Evolutionary conservation across 2,113 vertebrate species (phyloP).

Genomic region (Microcebus tavaratra): DNA sequence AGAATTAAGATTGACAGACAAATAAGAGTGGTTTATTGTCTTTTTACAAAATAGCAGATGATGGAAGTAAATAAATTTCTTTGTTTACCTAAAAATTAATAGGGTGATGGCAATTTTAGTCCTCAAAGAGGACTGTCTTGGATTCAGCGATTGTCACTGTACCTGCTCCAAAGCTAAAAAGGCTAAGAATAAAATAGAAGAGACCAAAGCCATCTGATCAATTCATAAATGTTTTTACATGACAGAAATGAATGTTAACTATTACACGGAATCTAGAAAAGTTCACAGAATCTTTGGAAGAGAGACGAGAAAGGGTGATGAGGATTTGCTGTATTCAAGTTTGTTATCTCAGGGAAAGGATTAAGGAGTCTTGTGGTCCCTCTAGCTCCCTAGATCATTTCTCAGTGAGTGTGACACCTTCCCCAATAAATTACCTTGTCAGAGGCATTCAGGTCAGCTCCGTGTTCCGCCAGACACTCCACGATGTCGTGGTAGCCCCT

Average conservation of each 20-base stretch:
- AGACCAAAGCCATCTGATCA: not conserved
- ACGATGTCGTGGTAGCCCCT: conserved; percentile 97
- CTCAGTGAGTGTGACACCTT: not conserved
- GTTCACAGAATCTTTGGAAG: not conserved
- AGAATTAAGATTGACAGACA: not conserved
- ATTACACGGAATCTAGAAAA: not conserved
- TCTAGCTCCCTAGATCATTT: not conserved
- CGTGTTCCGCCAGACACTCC: conserved; percentile 92
- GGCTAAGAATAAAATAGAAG: not conserved
- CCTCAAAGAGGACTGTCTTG: not conserved
- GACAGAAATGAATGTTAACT: not conserved
- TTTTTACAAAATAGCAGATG: not conserved
- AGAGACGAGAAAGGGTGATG: not conserved
- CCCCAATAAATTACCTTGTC: conserved; percentile 90
- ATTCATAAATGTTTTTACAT: not conserved
- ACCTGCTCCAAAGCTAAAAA: not conserved
- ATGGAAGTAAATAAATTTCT: conserved; percentile 34
- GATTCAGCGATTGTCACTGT: not conserved
- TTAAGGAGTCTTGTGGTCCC: not conserved
- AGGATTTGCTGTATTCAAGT: not conserved
- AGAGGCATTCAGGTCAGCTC: conserved; percentile 90
- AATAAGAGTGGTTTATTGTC: conserved; percentile 30
- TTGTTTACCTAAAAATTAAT: not conserved
- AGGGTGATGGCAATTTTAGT: not conserved
- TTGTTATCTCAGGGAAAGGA: not conserved